Base-by-base conservation (phyloP, 2,888 invertebrate species). In the Cosmia trapezina region DNA sequence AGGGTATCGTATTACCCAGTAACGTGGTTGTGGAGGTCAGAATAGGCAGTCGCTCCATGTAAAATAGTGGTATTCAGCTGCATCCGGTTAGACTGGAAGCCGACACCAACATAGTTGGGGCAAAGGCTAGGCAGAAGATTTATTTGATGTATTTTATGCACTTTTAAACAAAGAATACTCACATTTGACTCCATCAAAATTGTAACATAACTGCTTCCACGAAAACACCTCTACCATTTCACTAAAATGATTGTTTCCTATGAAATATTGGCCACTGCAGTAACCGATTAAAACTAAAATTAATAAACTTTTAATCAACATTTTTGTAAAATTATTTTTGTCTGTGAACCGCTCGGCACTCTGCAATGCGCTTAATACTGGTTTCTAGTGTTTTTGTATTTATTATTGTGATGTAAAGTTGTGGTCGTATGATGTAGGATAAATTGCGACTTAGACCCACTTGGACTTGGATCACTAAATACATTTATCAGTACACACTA, bases 121-220 rank as follows among this genome's bases (percentile, higher is more conserved):
- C 1, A 37, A 12, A 43, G 43, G 12, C 2, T 43, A 43, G 43
- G 12, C 43, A 43, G 12, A 12, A 5, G 37, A 37, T 28, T 1
- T 37, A 37, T 37, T 37, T 43, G 12, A 43, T 43, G 11, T 43
- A 43, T 41, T 41, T 41, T 9, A 41, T 41, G 41, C 41, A 41
- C 9, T 6, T 8, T 37, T 37, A n/a, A 22, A n/a, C 2, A 41
- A 17, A 28, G 19, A 14, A 0, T 56, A 93, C 94, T 93, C 81
- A 94, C 94, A 94, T 28, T 85, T 62, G 0, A 90, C 78, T 0
- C 90, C 91, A 61, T 92, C 83, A 12, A 93, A 85, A 11, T 93
- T 78, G 47, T 92, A 94, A 53, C 83, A 84, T 0, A 94, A 72
- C 68, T 95, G 94, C 2, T 93, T 93, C 94, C 94, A 95, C 1